These are phyloP conservation scores for Austrolebias charrua DNA, from an alignment of 2,797 vertebrate species.

Conservation along the genomic window DNA sequence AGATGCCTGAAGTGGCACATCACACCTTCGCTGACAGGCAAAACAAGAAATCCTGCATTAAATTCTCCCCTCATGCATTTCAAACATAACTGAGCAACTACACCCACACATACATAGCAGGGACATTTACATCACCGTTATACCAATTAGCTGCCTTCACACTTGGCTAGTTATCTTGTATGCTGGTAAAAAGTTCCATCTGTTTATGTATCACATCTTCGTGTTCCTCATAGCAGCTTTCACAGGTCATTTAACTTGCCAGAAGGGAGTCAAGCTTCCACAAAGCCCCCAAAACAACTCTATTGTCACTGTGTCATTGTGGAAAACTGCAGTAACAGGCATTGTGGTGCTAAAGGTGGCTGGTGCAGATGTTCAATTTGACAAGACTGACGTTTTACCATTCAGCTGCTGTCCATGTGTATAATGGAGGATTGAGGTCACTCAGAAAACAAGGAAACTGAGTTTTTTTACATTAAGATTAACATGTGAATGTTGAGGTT, in stretches of 20 bases:
- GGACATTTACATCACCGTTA: constrained; percentile 27
- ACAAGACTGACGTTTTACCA: constrained; percentile 28
- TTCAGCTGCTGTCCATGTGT: constrained; percentile 10
- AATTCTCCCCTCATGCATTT: constrained; percentile 23
- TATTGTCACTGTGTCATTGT: constrained; percentile 14
- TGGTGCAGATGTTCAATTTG: constrained; percentile 15
- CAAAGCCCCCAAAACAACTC: constrained; percentile 31
- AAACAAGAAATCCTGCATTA: constrained; percentile 26
- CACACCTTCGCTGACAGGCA: constrained; percentile 13
- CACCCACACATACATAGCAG: constrained; percentile 17
- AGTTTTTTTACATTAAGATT: too few relatives aligned
- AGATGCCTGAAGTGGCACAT: constrained; percentile 13
- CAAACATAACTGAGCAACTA: constrained; percentile 22
- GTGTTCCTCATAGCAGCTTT: constrained; percentile 44
- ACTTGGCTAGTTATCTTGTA: constrained; percentile 47
- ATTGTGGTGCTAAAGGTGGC: constrained; percentile 30
- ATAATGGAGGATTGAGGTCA: too few relatives aligned
- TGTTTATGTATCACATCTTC: constrained; percentile 49
- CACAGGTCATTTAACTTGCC: constrained; percentile 49
- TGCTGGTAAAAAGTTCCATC: constrained; percentile 48
- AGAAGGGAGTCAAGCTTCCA: constrained; percentile 33
- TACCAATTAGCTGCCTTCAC: constrained; percentile 63
- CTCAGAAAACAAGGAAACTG: too few relatives aligned
- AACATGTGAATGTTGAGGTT: too few relatives aligned
- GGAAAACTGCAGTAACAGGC: constrained; percentile 25